phyloP scores from a whole-genome alignment of 2,888 invertebrate genomes.

The Amorpha juglandis region DNA sequence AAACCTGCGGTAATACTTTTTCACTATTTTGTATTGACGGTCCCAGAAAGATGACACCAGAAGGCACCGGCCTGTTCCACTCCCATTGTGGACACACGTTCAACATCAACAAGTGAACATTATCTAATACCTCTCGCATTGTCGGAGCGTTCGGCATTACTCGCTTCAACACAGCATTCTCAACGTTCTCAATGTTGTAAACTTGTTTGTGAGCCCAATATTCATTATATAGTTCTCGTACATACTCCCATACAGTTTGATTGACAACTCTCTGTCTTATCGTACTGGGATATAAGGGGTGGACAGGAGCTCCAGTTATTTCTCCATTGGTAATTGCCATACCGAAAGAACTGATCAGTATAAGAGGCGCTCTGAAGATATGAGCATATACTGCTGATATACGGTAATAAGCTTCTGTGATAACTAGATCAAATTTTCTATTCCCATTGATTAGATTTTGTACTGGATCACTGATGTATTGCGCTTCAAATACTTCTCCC shows the following conservation, averaged over 20 bases:
- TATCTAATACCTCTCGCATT: constrained; percentile 40
- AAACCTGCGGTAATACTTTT: constrained; percentile 56
- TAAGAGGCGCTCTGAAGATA: constrained; percentile 45
- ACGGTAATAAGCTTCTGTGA: constrained; percentile 44
- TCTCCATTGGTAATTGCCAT: constrained; percentile 35
- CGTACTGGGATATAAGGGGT: constrained; percentile 41
- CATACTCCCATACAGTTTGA: constrained; percentile 36
- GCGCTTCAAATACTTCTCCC: constrained; percentile 27
- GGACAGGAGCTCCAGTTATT: constrained; percentile 43
- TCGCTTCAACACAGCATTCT: constrained; percentile 40
- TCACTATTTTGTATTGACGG: constrained; percentile 59
- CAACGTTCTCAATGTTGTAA: constrained; percentile 32
- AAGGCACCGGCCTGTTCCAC: constrained; percentile 60
- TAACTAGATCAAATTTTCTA: constrained; percentile 49
- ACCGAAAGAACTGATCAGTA: constrained; percentile 45
- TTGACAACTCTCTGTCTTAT: constrained; percentile 38
- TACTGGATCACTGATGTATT: constrained; percentile 20
- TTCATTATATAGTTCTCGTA: constrained; percentile 40
- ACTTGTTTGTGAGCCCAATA: constrained; percentile 32
- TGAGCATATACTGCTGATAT: constrained; percentile 37
- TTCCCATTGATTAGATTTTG: constrained; percentile 37
- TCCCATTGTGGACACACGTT: constrained; percentile 64
- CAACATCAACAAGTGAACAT: constrained; percentile 61
- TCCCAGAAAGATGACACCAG: constrained; percentile 61
- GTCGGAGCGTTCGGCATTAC: constrained; percentile 40